A percentile compares a stretch with the other conserved stretches of the same genome.
These are phyloP conservation scores for Phylloscopus trochilus DNA, from an alignment of 2,113 vertebrate species.

Conservation along the genomic window DNA sequence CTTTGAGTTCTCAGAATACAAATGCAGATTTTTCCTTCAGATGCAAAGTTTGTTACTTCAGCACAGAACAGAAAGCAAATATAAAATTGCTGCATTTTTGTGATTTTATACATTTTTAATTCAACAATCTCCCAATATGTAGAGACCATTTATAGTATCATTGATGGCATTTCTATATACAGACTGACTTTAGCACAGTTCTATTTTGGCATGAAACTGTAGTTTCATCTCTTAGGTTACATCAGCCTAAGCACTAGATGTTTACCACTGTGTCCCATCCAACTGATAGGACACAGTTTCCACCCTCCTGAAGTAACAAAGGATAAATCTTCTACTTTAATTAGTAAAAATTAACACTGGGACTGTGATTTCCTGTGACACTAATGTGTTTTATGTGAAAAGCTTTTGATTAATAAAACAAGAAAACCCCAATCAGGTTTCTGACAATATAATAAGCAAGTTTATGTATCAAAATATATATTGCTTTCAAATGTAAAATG, in stretches of 20 bases:
- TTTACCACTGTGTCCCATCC: neutral
- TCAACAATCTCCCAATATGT: neutral
- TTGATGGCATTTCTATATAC: neutral
- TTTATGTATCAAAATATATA: neutral
- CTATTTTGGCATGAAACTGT: neutral
- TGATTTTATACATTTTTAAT: constrained; percentile 1
- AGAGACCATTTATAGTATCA: neutral
- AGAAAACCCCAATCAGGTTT: neutral
- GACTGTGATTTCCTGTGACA: neutral
- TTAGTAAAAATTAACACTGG: neutral
- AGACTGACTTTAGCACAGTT: neutral
- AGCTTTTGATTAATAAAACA: neutral
- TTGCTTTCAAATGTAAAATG: neutral
- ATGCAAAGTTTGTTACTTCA: neutral
- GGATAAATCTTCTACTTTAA: neutral
- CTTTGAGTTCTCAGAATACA: constrained; percentile 20
- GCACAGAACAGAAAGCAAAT: neutral
- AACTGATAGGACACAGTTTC: neutral
- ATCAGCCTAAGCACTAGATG: neutral
- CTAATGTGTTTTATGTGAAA: neutral
- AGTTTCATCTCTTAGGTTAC: neutral
- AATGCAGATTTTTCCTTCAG: neutral
- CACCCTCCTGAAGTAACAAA: neutral
- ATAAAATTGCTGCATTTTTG: constrained; percentile 3
- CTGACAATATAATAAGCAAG: neutral